Evolutionary conservation across 2,888 invertebrate genomes (phyloP).

Genomic region (Apamea crenata): DNA sequence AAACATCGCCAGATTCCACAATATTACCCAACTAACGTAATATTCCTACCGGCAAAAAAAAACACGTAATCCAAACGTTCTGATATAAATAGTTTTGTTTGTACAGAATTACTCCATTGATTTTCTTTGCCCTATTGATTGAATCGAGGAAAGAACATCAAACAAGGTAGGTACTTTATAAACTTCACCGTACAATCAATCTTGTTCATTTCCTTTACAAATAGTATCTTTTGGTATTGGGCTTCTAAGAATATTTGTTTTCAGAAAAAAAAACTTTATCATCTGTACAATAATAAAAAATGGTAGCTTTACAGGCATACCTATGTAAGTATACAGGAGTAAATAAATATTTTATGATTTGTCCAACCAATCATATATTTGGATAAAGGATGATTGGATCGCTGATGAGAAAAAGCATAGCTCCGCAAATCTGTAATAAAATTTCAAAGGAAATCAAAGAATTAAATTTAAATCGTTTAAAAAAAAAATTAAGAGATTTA

Average conservation of each 20-base stretch:
- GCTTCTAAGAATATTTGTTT: constrained; percentile 23
- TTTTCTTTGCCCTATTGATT: constrained; percentile 36
- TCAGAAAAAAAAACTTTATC: neutral
- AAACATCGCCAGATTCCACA: neutral
- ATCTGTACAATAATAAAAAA: neutral
- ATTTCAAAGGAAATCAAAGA: no score
- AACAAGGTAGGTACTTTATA: constrained; percentile 41
- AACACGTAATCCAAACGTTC: constrained; percentile 19
- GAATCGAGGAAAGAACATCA: constrained; percentile 30
- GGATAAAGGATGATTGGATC: neutral
- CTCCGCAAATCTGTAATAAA: no score
- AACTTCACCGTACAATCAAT: constrained; percentile 40
- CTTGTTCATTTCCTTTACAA: constrained; percentile 42
- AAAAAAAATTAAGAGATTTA: no score
- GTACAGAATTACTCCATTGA: constrained; percentile 21
- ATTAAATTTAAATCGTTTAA: no score
- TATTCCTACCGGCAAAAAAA: constrained; percentile 20
- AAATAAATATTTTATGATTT: neutral
- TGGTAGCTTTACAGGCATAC: neutral
- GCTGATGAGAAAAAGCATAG: no score
- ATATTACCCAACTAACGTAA: neutral
- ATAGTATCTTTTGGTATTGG: constrained; percentile 25
- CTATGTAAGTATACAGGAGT: neutral
- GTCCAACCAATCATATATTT: neutral
- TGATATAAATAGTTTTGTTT: constrained; percentile 44